Percentiles rank a stretch among this genome's conserved stretches.
Evolutionary conservation across 2,797 vertebrate genomes (phyloP).

Genomic region (Pterois miles): DNA sequence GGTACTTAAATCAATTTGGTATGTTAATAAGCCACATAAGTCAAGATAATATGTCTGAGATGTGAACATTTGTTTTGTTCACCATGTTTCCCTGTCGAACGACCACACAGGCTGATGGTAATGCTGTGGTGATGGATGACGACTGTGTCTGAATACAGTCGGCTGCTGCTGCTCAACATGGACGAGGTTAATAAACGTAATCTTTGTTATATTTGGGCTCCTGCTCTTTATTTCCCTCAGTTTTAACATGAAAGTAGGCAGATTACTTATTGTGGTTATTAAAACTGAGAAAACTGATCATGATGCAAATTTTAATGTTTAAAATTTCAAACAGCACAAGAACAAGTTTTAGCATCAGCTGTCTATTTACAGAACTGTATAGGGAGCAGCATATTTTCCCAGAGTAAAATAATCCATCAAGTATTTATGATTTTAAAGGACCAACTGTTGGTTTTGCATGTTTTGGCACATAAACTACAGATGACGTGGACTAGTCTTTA

Average conservation of each 20-base stretch:
- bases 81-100: constrained; percentile 34
- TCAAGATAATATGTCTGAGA: constrained; percentile 33
- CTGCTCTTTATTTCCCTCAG: neutral
- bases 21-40: constrained; percentile 52
- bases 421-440: constrained; percentile 1
- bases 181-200: too few species aligned
- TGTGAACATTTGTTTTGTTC: constrained; percentile 41
- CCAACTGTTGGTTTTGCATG: neutral
- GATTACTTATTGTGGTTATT: neutral
- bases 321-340: neutral
- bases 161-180: too few species aligned
- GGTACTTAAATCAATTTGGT: constrained; percentile 43
- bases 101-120: neutral
- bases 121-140: constrained; percentile 42
- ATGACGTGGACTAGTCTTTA: neutral
- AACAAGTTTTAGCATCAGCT: neutral
- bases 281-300: neutral
- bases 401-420: neutral
- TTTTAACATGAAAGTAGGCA: neutral
- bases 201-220: neutral
- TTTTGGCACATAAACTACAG: neutral
- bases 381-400: constrained; percentile 17
- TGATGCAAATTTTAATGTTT: constrained; percentile 7
- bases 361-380: constrained; percentile 30
- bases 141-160: neutral